Percentiles rank a stretch among this genome's conserved stretches.
These are phyloP conservation scores for Perodicticus potto DNA, from an alignment of 2,797 vertebrate species.

Conservation along the genomic window DNA sequence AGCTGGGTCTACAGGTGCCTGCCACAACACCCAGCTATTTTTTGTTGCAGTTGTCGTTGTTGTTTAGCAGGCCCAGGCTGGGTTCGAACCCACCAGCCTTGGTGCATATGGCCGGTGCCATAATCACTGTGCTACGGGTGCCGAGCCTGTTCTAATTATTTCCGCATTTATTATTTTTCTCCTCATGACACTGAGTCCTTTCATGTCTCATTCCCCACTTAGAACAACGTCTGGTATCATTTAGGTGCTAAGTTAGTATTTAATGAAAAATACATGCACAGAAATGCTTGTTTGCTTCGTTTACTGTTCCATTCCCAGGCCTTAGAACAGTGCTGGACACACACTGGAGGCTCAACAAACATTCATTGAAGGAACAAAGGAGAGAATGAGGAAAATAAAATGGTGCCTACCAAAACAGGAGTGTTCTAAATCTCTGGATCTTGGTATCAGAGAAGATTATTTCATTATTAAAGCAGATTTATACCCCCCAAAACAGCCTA, in stretches of 20 bases:
- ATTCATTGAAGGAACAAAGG: neutral
- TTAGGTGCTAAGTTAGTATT: neutral
- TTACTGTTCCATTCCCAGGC: neutral
- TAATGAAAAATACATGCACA: neutral
- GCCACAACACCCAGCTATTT: too few relatives aligned
- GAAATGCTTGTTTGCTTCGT: neutral
- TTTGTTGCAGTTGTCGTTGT: too few relatives aligned
- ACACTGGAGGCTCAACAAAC: neutral
- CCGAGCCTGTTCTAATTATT: neutral
- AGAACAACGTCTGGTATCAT: neutral
- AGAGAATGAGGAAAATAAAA: slow-evolving; percentile 19
- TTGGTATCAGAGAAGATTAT: neutral
- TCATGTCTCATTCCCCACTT: neutral
- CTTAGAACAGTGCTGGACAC: neutral
- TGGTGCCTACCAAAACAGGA: neutral
- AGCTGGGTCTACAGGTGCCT: too few relatives aligned
- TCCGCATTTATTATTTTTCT: neutral
- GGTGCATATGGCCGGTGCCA: too few relatives aligned
- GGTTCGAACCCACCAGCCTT: too few relatives aligned
- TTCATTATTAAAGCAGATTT: slow-evolving; percentile 30
- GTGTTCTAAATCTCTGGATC: neutral
- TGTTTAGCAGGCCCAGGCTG: too few relatives aligned
- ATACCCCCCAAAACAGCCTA: neutral
- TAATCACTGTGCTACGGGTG: too few relatives aligned
- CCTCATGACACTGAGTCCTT: neutral